Evolutionary conservation across 1,140 invertebrate genomes (phyloP).

Genomic region (Aphis gossypii): DNA sequence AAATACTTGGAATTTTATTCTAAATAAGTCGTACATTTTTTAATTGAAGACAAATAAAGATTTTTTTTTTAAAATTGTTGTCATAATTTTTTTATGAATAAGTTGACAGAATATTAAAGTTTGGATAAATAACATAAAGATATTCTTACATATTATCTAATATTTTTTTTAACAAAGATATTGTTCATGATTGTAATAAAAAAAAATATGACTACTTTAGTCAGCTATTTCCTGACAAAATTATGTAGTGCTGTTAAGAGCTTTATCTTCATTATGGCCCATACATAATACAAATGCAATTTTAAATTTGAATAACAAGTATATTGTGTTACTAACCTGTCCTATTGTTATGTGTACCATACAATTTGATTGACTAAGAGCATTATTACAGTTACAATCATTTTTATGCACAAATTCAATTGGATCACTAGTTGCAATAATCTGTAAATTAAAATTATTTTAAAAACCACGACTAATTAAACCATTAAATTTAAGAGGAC

Average conservation of each 20-base stretch:
- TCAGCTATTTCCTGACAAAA: not conserved
- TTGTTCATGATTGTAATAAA: not conserved
- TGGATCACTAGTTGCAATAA: constrained; percentile 25
- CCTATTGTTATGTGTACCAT: constrained; percentile 39
- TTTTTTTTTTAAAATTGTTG: not conserved
- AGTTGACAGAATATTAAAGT: not conserved
- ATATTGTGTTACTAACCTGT: constrained; percentile 10
- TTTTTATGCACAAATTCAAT: constrained; percentile 55
- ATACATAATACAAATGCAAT: not conserved
- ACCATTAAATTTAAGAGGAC: not conserved
- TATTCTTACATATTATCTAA: not conserved
- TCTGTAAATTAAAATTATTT: constrained; percentile 2
- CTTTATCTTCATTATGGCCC: not conserved
- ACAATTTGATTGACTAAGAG: not conserved
- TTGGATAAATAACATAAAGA: not conserved
- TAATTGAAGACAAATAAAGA: not conserved
- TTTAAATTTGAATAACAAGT: not conserved
- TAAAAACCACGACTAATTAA: not conserved
- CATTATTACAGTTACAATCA: constrained; percentile 43
- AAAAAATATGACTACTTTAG: not conserved
- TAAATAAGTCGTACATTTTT: not conserved
- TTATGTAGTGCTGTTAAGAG: not conserved
- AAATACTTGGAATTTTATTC: not conserved
- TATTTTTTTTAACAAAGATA: not conserved
- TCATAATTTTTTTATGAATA: not conserved